Conservation (phyloP, 2,888 invertebrate genomes). For the Plebejus argus region DNA sequence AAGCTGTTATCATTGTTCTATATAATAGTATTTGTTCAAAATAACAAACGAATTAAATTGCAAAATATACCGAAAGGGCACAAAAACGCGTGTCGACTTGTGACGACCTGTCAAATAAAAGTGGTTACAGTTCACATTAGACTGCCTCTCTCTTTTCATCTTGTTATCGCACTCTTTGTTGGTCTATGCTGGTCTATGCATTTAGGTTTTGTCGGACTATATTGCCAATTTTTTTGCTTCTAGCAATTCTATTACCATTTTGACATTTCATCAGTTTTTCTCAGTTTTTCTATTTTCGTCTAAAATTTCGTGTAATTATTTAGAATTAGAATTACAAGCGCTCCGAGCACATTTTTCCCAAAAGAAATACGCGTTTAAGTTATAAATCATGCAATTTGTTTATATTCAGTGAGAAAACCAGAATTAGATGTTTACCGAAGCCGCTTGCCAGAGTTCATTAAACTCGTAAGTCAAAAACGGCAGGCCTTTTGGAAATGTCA, state of each 20-base stretch:
- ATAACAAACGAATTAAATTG: too few relatives aligned
- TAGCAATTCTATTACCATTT: background rate
- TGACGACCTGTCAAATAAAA: too few relatives aligned
- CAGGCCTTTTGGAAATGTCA: conserved; percentile 59
- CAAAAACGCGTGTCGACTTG: too few relatives aligned
- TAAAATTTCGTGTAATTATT: background rate
- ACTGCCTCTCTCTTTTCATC: too few relatives aligned
- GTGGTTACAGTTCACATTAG: too few relatives aligned
- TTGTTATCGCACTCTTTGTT: too few relatives aligned
- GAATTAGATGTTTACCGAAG: conserved; percentile 44
- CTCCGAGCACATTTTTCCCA: background rate
- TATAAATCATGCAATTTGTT: conserved; percentile 2
- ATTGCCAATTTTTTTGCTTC: too few relatives aligned
- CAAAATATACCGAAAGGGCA: too few relatives aligned
- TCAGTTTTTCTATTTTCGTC: background rate
- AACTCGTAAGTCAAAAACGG: conserved; percentile 60
- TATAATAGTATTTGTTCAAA: too few relatives aligned
- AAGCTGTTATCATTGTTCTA: too few relatives aligned
- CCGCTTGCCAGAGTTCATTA: conserved; percentile 65
- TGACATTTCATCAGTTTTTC: background rate
- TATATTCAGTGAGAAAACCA: conserved; percentile 16
- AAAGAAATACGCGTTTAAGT: background rate
- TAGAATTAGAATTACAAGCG: background rate
- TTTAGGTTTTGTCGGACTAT: too few relatives aligned
- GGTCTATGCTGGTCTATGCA: too few relatives aligned